Percentiles rank a stretch among this genome's conserved stretches.
These are phyloP conservation scores for Hesperophylax magnus DNA, from an alignment of 1,140 invertebrate genomes.

Conservation along the genomic window DNA sequence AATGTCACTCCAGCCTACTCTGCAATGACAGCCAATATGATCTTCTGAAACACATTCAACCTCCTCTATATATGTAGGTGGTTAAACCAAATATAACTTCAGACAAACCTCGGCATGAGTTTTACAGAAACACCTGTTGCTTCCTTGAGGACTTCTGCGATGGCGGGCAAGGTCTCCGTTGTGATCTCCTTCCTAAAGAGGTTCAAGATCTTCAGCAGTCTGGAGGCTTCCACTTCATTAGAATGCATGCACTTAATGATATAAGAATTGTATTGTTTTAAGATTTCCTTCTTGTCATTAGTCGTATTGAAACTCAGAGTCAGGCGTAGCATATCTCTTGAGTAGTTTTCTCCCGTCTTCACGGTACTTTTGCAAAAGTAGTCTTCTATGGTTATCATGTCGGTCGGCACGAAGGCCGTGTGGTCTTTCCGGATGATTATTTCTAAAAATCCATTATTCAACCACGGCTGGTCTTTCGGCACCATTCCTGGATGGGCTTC, in stretches of 20 bases:
- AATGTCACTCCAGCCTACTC: too few species aligned
- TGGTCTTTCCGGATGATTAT: conserved; percentile 15
- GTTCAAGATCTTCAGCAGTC: conserved; percentile 34
- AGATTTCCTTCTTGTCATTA: conserved; percentile 1
- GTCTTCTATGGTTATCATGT: conserved; percentile 13
- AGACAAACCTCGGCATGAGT: too few species aligned
- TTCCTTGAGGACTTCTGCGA: too few species aligned
- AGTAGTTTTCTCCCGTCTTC: conserved; percentile 52
- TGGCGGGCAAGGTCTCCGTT: too few species aligned
- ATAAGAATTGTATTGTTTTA: neutral
- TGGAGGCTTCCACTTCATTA: conserved; percentile 34
- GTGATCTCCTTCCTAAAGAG: conserved; percentile 44
- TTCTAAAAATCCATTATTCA: conserved; percentile 38
- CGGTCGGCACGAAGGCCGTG: conserved; percentile 7
- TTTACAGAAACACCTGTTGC: too few species aligned
- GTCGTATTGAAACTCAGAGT: neutral
- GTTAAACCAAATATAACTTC: too few species aligned
- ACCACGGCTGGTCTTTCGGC: conserved; percentile 30
- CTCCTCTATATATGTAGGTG: too few species aligned
- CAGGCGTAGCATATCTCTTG: conserved; percentile 48
- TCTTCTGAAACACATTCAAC: too few species aligned
- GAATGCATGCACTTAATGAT: conserved; percentile 48
- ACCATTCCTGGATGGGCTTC: too few species aligned
- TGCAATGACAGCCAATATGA: too few species aligned
- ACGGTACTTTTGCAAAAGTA: conserved; percentile 31